Evolutionary conservation across 2,888 invertebrate species (phyloP).

Genomic region (Halocaridina rubra): DNA sequence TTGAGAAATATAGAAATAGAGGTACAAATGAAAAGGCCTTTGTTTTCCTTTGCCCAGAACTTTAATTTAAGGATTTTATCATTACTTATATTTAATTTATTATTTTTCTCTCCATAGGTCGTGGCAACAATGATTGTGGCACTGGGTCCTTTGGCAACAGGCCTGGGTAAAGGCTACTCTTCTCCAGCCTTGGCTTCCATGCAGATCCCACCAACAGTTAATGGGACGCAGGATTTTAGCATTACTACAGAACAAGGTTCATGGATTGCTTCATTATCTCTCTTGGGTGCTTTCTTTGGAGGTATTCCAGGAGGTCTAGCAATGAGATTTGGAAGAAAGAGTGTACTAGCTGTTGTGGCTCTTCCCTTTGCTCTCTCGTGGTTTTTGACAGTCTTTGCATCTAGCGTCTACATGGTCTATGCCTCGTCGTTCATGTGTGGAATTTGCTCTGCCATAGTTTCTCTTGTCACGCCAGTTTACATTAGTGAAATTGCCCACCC

Average conservation of each 20-base stretch:
- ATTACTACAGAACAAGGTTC: constrained; percentile 79
- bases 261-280: constrained; percentile 85
- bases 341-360: constrained; percentile 78
- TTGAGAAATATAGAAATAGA: too few relatives aligned
- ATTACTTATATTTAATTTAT: too few relatives aligned
- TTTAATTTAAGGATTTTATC: too few relatives aligned
- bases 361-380: constrained; percentile 83
- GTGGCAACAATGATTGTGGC: constrained; percentile 83
- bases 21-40: too few relatives aligned
- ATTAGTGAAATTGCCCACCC: constrained; percentile 91
- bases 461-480: constrained; percentile 84
- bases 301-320: constrained; percentile 82
- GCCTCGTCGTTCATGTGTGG: constrained; percentile 87
- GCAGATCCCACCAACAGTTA: constrained; percentile 33
- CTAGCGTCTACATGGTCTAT: constrained; percentile 83
- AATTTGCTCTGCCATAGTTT: constrained; percentile 81
- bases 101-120: constrained; percentile 71
- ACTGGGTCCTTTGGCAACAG: constrained; percentile 82
- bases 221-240: constrained; percentile 64
- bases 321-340: constrained; percentile 79
- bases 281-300: constrained; percentile 83
- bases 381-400: constrained; percentile 83
- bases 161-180: constrained; percentile 84
- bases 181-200: constrained; percentile 84
- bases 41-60: too few relatives aligned